phyloP scores from a whole-genome alignment of 2,797 vertebrate genomes.

The Pipistrellus nathusii region DNA sequence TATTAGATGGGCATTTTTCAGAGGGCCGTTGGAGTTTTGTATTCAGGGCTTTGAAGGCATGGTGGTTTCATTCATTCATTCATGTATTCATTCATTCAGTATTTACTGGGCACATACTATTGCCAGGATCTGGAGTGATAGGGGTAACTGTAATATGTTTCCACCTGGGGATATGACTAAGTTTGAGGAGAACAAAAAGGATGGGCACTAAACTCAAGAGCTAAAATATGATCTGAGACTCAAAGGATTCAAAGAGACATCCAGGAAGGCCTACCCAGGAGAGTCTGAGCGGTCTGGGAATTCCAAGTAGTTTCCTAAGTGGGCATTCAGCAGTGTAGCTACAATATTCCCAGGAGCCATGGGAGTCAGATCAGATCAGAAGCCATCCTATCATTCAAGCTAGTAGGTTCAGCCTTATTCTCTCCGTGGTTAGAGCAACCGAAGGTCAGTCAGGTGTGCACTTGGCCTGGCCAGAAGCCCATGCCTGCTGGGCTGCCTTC shows the following conservation, averaged over 20 bases:
- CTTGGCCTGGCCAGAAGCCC: background rate
- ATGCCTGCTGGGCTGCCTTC: fast-evolving
- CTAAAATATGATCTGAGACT: background rate
- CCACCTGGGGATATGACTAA: background rate
- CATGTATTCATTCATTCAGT: background rate
- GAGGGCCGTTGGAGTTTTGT: background rate
- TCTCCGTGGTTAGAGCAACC: background rate
- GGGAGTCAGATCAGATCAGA: background rate
- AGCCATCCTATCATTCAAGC: fast-evolving
- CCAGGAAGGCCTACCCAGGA: background rate
- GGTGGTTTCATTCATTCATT: background rate
- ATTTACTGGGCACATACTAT: background rate
- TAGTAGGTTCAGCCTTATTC: background rate
- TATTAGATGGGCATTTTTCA: background rate
- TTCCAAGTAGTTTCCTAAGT: background rate
- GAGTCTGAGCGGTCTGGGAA: background rate
- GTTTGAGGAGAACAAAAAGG: background rate
- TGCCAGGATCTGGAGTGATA: background rate
- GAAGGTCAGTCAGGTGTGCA: background rate
- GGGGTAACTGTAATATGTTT: background rate
- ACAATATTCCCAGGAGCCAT: fast-evolving
- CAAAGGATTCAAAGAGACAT: background rate
- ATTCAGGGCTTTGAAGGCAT: background rate
- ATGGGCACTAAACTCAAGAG: background rate
- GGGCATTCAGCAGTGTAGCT: fast-evolving